Conservation (phyloP, 1,140 invertebrate genomes). For the Drosophila kurseongensis region DNA sequence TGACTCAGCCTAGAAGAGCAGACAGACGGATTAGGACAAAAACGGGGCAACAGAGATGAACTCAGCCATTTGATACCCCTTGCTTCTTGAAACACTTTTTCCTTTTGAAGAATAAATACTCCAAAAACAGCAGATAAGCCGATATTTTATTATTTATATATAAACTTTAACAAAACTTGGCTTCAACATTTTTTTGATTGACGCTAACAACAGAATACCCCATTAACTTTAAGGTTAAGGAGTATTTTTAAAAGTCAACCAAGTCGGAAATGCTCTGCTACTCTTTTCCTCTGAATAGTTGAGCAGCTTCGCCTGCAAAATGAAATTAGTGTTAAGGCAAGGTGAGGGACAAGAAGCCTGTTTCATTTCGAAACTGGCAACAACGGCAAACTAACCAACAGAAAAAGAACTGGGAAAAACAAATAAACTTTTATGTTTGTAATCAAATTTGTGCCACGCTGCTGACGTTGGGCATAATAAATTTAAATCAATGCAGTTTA, state of each 20-base stretch:
- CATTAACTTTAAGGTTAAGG: neutral
- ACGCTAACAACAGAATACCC: neutral
- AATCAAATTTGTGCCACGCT: conserved; percentile 74
- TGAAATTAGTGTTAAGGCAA: conserved; percentile 70
- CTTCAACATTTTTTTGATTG: neutral
- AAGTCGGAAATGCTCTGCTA: conserved; percentile 18
- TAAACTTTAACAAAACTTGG: too few relatives aligned
- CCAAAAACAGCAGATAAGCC: too few relatives aligned
- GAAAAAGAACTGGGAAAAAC: conserved; percentile 38
- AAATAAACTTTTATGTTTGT: conserved; percentile 79
- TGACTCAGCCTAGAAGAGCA: conserved; percentile 21
- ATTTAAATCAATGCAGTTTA: conserved; percentile 74
- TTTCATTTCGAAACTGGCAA: conserved; percentile 37
- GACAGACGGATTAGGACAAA: conserved; percentile 36
- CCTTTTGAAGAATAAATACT: too few relatives aligned
- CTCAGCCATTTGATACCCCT: neutral
- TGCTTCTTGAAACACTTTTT: too few relatives aligned
- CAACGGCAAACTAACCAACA: conserved; percentile 22
- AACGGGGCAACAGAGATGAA: neutral
- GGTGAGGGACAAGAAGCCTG: conserved; percentile 14
- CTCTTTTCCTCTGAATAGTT: conserved; percentile 23
- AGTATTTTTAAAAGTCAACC: conserved; percentile 11
- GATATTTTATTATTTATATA: too few relatives aligned
- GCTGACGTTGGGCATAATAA: conserved; percentile 63
- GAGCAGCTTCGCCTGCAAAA: conserved; percentile 47